These are phyloP conservation scores for Marronus borbonicus DNA, from an alignment of 2,888 invertebrate genomes.

Conservation along the genomic window DNA sequence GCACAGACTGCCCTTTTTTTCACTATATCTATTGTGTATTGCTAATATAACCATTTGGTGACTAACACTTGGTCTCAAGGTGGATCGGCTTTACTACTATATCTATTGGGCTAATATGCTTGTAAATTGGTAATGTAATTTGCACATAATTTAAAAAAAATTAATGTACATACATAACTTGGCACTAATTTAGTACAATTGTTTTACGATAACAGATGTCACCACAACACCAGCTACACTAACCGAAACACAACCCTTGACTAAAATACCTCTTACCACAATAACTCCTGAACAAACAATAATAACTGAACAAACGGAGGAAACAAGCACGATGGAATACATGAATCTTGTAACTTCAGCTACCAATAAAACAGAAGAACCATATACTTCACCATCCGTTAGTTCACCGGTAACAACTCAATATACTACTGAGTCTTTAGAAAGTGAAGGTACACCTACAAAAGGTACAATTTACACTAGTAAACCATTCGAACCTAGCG, in stretches of 20 bases:
- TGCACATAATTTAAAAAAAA: conserved; percentile 6
- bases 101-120: background rate
- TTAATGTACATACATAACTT: conserved; percentile 36
- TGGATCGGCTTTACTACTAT: background rate
- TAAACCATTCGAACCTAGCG: conserved; percentile 38
- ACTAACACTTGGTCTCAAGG: conserved; percentile 14
- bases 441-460: conserved; percentile 4
- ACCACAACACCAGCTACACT: conserved; percentile 69
- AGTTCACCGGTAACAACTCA: background rate
- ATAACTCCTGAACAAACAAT: conserved; percentile 51
- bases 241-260: conserved; percentile 66
- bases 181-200: conserved; percentile 54
- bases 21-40: conserved; percentile 3
- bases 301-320: conserved; percentile 44
- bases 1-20: conserved; percentile 49
- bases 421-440: background rate
- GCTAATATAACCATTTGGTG: conserved; percentile 9
- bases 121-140: background rate
- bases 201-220: conserved; percentile 70
- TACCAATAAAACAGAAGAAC: conserved; percentile 1
- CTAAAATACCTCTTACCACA: conserved; percentile 55
- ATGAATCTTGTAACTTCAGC: conserved; percentile 35
- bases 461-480: conserved; percentile 37
- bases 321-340: conserved; percentile 45
- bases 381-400: conserved; percentile 9